Evolutionary conservation across 2,113 vertebrate species (phyloP).

Genomic region (Cynocephalus volans): DNA sequence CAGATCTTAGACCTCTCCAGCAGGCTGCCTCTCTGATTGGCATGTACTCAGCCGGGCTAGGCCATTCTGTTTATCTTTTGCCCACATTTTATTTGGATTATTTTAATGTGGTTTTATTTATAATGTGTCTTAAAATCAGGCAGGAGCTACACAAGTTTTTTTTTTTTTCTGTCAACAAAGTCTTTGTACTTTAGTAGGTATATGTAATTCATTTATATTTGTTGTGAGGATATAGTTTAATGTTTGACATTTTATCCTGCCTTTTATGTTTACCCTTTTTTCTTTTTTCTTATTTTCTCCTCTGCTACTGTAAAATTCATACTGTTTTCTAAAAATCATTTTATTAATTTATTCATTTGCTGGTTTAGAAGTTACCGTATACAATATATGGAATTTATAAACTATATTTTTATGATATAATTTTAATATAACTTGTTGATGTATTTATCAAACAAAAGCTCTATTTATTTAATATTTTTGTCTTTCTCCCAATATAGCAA

Average conservation of each 20-base stretch:
- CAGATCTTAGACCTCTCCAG: too few relatives aligned
- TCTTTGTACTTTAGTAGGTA: background rate
- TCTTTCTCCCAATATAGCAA: background rate
- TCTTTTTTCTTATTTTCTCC: background rate
- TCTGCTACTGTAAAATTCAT: slow-evolving; percentile 6
- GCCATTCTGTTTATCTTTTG: too few relatives aligned
- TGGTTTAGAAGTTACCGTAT: background rate
- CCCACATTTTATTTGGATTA: background rate
- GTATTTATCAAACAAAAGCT: background rate
- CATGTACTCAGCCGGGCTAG: too few relatives aligned
- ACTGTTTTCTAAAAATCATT: background rate
- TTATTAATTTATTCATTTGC: background rate
- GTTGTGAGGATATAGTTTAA: background rate
- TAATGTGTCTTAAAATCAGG: background rate
- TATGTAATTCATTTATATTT: slow-evolving; percentile 21
- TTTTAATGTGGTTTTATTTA: background rate
- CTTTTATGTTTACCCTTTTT: background rate
- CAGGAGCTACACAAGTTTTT: background rate
- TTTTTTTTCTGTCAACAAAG: background rate
- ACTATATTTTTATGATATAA: background rate
- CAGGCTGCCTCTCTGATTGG: too few relatives aligned
- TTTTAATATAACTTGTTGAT: slow-evolving; percentile 4
- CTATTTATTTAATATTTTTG: slow-evolving; percentile 10
- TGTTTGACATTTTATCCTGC: slow-evolving; percentile 35
- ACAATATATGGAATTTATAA: background rate